Base-by-base conservation (phyloP, 2,797 vertebrate genomes). In the Ibycter americanus region DNA sequence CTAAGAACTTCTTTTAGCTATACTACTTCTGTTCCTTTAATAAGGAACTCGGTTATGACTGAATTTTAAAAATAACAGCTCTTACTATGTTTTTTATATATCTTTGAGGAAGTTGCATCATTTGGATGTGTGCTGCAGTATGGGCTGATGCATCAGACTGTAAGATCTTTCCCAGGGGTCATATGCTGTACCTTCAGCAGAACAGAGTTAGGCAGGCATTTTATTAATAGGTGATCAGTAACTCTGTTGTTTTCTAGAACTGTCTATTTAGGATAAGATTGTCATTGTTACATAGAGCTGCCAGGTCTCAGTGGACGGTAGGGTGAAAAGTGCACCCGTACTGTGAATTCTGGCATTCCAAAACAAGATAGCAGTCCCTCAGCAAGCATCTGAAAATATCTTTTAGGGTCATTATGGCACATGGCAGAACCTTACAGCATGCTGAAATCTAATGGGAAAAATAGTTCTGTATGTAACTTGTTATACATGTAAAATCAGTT, bases 81-180 rank as follows among this genome's bases (percentile, higher is more conserved):
- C 8, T 44, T 32, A 3, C 4, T 42, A 10, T 61, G 15, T 7
- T n/a, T 46, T 65, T n/a, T 23, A 9, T 44, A 80, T 61, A 13
- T 62, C 25, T 32, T 56, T 46, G 21, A 38, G 54, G 13, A 31
- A 11, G 11, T 47, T 51, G 2, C 11, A 8, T 36, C 1, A 0
- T 27, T 63, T 68, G n/a, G 13, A 2, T n/a, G 7, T 6, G 3
- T 44, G 46, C 51, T 73, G 59, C 9, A 19, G 17, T 7, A 10
- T 22, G 29, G 36, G 26, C 10, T 84, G 44, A 10, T 11, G 12
- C 1, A 4, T 55, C 18, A 2, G 2, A 6, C 56, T 46, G n/a
- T n/a, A 26, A 54, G 31, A 19, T 12, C 25, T 32, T 74, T 77
- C 8, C 42, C 27, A 12, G 55, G 21, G 8, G 12, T 42, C 10